phyloP scores from a whole-genome alignment of 2,797 vertebrate genomes.

The Mormyrops attenuatus region DNA sequence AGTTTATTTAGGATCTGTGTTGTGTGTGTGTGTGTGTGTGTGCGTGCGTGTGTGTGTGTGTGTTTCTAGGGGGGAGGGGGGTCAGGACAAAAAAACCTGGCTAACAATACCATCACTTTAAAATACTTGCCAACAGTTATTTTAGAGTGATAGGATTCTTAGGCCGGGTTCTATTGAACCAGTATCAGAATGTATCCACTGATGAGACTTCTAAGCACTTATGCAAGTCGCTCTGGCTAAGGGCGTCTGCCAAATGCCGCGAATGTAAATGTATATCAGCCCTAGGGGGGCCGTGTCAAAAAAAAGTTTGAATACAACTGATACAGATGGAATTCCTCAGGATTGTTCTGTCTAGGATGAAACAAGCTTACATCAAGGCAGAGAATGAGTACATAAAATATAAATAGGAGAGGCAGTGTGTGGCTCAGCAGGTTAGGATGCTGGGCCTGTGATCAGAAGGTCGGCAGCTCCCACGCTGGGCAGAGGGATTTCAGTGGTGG shows the following conservation, averaged over 20 bases:
- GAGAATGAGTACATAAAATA: slow-evolving; percentile 25
- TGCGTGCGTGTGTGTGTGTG: too few species aligned
- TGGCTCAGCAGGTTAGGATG: background rate
- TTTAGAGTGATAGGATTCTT: too few species aligned
- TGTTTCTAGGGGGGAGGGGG: too few species aligned
- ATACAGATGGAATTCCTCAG: background rate
- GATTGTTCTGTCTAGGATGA: background rate
- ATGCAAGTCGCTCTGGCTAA: background rate
- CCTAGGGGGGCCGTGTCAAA: too few species aligned
- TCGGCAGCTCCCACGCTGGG: background rate
- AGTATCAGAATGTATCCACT: background rate
- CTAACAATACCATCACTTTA: too few species aligned
- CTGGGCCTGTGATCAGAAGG: background rate
- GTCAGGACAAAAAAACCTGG: too few species aligned
- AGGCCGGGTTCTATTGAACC: background rate
- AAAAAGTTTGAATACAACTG: background rate
- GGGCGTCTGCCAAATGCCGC: background rate
- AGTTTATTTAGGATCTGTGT: too few species aligned
- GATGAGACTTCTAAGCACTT: background rate
- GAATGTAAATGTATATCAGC: background rate
- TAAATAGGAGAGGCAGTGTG: background rate
- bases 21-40: background rate
- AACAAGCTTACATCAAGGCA: slow-evolving; percentile 17
- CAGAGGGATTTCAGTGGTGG: background rate
- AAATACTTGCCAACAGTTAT: too few species aligned